Evolutionary conservation across 2,888 invertebrate species (phyloP), one percentile per base, ranked within the genome.

Genomic region (Calameuta idolon): DNA sequence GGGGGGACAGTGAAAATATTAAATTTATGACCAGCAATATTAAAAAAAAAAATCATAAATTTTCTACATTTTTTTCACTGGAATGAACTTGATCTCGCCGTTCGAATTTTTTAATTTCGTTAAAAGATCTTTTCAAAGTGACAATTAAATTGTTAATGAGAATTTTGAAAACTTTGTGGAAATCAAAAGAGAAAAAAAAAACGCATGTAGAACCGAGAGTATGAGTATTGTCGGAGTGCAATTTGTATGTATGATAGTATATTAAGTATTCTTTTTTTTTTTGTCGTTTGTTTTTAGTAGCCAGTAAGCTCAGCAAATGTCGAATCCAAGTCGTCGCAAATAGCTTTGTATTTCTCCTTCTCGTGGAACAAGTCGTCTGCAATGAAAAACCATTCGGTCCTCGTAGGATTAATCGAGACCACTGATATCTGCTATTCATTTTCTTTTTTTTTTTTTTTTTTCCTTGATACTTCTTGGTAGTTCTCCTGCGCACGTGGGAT

Each of bases 221-320:
- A 78, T 37, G 68, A 79, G 40, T 75, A 69, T 75, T 75, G 68
- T 76, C 71, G 69, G 71, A 75, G 75, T 69, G 40, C 69, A 30
- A 15, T 55, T 55, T 76, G 73, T 69, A 68, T 78, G 40, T 76
- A 69, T 12, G 34, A 23, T 78, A 71, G 73, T 75, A 71, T 78
- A 74, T 78, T 75, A 31, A 23, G 31, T 69, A 69, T 69, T 3
- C 40, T 76, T 71, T 55, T 3, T 69, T 76, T 71, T 55, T 77
- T 55, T 77, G 34, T 77, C 75, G 75, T 76, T 69, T 75, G 75
- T 79, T 80, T 93, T 96, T 97, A 98, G 95, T 98, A 98, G 95
- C 97, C 98, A 93, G 97, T 97, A 94, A 98, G 95, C 94, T 98
- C 98, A 92, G 97, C 96, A 95, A 97, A 98, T 93, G 98, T 98